phyloP scores from a whole-genome alignment of 2,797 vertebrate genomes.

The Scyliorhinus canicula region DNA sequence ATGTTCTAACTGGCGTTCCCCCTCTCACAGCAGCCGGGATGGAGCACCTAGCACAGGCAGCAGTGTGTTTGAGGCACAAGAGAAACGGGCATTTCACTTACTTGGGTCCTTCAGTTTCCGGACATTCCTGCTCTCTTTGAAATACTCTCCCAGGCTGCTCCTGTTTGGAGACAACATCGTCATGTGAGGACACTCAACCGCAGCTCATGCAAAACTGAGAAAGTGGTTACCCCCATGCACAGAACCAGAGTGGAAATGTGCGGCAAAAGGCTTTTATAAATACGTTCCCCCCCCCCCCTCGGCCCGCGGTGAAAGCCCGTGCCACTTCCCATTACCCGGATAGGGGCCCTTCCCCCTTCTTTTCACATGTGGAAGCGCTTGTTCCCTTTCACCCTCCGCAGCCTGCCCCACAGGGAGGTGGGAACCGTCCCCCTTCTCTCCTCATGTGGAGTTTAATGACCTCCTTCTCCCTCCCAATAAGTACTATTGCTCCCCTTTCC shows the following conservation, averaged over 20 bases:
- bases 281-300: no score
- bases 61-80: background rate
- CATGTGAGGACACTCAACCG: background rate
- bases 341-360: no score
- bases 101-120: conserved; percentile 78
- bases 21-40: background rate
- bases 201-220: background rate
- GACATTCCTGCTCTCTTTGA: conserved; percentile 78
- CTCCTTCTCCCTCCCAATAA: background rate
- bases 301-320: no score
- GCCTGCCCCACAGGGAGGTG: no score
- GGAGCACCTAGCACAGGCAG: no score
- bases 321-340: no score
- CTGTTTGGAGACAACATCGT: conserved; percentile 48
- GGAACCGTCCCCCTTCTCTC: no score
- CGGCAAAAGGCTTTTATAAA: background rate
- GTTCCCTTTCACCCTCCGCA: no score
- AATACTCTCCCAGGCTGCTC: conserved; percentile 72
- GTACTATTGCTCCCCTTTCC: no score
- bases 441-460: background rate
- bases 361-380: no score
- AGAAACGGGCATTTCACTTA: conserved; percentile 54
- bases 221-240: background rate
- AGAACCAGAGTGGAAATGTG: no score
- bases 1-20: no score